Conservation (phyloP, 2,888 invertebrate species). For the Cosmia pyralina region DNA sequence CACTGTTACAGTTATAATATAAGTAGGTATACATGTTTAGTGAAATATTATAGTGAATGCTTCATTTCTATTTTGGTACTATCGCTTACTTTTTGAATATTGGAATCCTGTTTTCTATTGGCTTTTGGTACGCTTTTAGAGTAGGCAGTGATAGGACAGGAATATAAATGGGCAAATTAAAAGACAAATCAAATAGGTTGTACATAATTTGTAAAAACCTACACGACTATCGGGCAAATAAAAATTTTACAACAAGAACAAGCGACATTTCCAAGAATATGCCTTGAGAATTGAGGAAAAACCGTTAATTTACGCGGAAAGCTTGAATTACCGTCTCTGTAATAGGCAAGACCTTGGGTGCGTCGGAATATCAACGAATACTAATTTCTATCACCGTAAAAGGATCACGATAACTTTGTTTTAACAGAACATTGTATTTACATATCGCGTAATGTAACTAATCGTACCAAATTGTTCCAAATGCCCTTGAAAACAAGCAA, state of each 20-base stretch:
- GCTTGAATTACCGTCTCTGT: conserved; percentile 21
- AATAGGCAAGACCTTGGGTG: conserved; percentile 60
- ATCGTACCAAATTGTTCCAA: conserved; percentile 69
- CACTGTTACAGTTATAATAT: not conserved
- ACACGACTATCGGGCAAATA: not conserved
- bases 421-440: conserved; percentile 70
- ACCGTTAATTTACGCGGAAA: conserved; percentile 29
- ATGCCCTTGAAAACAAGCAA: conserved; percentile 80
- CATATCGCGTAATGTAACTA: conserved; percentile 68
- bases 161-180: conserved; percentile 28
- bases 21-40: not conserved
- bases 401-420: conserved; percentile 56
- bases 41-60: not conserved
- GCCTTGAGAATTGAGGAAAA: conserved; percentile 40
- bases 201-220: not conserved
- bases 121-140: not conserved
- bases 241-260: not conserved
- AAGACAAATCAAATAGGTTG: not conserved
- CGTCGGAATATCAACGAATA: conserved; percentile 28
- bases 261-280: not conserved
- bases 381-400: conserved; percentile 49
- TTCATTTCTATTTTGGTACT: conserved; percentile 26
- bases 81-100: not conserved
- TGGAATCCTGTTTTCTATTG: not conserved
- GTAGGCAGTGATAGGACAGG: not conserved